Evolutionary conservation across 2,888 invertebrate genomes (phyloP), one percentile per base, ranked within the genome.

Genomic region (Arctia plantaginis): DNA sequence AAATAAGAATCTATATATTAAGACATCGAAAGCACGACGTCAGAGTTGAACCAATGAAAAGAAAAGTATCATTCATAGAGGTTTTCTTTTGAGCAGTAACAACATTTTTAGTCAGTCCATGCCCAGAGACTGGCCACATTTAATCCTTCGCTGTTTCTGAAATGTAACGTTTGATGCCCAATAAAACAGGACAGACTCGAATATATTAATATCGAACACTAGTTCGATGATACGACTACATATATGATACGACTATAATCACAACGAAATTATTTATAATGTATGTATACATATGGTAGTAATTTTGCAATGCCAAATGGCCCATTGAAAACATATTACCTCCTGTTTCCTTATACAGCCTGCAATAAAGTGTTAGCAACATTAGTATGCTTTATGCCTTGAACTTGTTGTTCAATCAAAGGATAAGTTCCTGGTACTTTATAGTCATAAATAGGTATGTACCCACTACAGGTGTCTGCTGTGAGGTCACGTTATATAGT

Each of bases 231-330:
- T 35, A n/a, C n/a, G 13, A 6, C 33, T 20, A 23, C 12, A 33
- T 23, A 41, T 41, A 41, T 65, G 10, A 20, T 39, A 39, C 47
- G 47, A 47, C 4, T 41, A 39, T 66, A n/a, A 41, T n/a, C 39
- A 39, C 66, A 66, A 27, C 27, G 12, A 47, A 41, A 27, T 23
- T 18, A 69, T 69, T 69, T 59, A 59, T 69, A 20, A 41, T 55
- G 59, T 70, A 73, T 41, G 51, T 71, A 35, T 66, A 73, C 41
- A 68, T 68, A 75, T 59, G 74, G 71, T 30, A 64, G 59, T 69
- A 64, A 81, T 83, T 86, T 82, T 79, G 86, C 86, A 80, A 67
- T 80, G 80, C 80, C 79, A 82, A 86, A 86, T 86, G 80, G 71
- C 68, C 86, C 71, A 86, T 87, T 82, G 79, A 76, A 75, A 71